These are phyloP conservation scores for Marronus borbonicus DNA, from an alignment of 2,888 invertebrate genomes.

Conservation along the genomic window DNA sequence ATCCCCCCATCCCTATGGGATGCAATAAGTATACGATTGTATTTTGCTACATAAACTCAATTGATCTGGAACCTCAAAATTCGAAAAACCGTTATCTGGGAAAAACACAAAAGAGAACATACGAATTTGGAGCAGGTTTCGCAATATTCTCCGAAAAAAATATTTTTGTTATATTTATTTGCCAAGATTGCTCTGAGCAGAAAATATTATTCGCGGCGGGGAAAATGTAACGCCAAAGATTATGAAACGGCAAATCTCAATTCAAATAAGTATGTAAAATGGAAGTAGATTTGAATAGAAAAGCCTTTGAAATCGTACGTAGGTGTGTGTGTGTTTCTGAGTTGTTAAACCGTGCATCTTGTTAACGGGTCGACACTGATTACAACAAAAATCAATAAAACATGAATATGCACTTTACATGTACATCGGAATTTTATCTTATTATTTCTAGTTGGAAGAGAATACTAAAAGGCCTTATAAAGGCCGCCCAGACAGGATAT, in stretches of 20 bases:
- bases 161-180: too few species aligned
- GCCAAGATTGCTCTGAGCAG: too few species aligned
- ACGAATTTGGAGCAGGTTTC: too few species aligned
- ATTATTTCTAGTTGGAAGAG: slow-evolving; percentile 48
- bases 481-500: slow-evolving; percentile 7
- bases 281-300: slow-evolving; percentile 32
- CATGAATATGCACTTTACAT: slow-evolving; percentile 60
- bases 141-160: too few species aligned
- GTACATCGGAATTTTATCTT: slow-evolving; percentile 55
- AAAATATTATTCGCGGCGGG: slow-evolving; percentile 42
- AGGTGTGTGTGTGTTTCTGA: slow-evolving; percentile 8
- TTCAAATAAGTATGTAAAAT: slow-evolving; percentile 48
- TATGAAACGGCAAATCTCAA: slow-evolving; percentile 53
- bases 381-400: slow-evolving; percentile 58
- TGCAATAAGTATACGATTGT: too few species aligned
- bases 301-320: slow-evolving; percentile 35
- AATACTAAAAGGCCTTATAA: slow-evolving; percentile 33
- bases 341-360: slow-evolving; percentile 31
- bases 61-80: too few species aligned
- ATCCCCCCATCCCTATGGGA: too few species aligned
- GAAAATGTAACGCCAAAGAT: slow-evolving; percentile 53
- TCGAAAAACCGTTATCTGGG: too few species aligned
- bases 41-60: too few species aligned
- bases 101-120: too few species aligned
- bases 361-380: slow-evolving; percentile 53